phyloP scores from a whole-genome alignment of 2,797 vertebrate genomes.

The Cossypha dichroa region DNA sequence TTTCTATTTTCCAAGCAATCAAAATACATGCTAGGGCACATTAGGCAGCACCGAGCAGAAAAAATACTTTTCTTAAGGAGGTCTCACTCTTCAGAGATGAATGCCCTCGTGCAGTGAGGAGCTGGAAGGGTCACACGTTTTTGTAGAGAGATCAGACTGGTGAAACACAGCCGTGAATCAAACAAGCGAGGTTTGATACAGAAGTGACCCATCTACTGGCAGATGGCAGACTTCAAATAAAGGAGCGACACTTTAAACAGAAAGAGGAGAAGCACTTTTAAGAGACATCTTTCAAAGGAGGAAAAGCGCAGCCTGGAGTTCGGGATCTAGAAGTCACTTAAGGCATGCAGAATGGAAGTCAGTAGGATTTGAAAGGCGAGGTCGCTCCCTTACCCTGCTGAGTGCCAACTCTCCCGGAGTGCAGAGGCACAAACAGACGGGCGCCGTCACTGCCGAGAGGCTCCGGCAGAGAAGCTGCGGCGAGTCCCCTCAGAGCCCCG shows the following conservation, averaged over 20 bases:
- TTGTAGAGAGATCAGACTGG: neutral
- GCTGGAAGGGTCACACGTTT: neutral
- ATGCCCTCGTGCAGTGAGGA: neutral
- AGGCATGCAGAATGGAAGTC: neutral
- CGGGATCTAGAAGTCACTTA: neutral
- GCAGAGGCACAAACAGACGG: neutral
- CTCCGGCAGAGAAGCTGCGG: neutral
- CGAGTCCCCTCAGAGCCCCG: neutral
- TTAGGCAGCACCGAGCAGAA: neutral
- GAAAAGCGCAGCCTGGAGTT: neutral
- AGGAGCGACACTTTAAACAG: neutral
- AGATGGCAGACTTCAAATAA: neutral
- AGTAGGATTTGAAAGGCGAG: neutral
- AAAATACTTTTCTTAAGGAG: neutral
- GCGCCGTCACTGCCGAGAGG: accelerated
- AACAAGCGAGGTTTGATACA: neutral
- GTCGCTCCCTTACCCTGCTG: neutral
- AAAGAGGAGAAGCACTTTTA: neutral
- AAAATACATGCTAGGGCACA: neutral
- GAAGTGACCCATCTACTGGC: neutral
- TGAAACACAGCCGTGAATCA: neutral
- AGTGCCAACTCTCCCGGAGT: accelerated
- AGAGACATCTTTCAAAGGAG: neutral
- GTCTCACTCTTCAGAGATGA: neutral
- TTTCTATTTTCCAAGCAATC: neutral